phyloP scores from a whole-genome alignment of 1,140 invertebrate species.

The Plectrocnemia conspersa region DNA sequence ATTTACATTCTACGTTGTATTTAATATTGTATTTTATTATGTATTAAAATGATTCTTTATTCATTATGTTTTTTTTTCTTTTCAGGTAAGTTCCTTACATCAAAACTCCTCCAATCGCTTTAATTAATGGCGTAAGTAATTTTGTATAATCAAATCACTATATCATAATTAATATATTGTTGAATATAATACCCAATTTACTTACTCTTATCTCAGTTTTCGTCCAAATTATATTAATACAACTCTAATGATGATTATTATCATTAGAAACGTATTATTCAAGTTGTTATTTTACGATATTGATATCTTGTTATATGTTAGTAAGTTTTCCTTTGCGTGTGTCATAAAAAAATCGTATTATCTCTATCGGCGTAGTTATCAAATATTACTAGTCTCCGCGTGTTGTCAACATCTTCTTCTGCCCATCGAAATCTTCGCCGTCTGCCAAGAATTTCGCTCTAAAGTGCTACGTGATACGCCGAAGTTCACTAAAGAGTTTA shows the following conservation, averaged over 20 bases:
- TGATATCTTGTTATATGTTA: no score
- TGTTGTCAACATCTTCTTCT: slow-evolving; percentile 3
- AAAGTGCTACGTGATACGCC: slow-evolving; percentile 20
- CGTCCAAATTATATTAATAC: no score
- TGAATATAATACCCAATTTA: no score
- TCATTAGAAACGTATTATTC: no score
- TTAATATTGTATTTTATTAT: no score
- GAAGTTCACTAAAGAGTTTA: slow-evolving; percentile 22
- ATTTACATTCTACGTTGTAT: no score
- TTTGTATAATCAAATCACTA: neutral
- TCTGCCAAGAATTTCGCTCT: slow-evolving; percentile 17
- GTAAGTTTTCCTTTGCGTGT: no score
- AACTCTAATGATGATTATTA: no score
- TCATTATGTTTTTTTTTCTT: slow-evolving; percentile 8
- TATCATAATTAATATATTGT: no score
- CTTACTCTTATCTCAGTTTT: no score
- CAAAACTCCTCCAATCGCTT: neutral
- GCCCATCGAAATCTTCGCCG: slow-evolving; percentile 8
- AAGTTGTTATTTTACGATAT: no score
- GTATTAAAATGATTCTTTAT: neutral
- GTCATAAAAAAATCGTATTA: neutral
- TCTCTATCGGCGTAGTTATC: neutral
- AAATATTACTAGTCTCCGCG: neutral
- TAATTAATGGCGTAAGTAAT: neutral
- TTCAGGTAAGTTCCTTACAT: slow-evolving; percentile 4